A percentile compares a stretch with the other conserved stretches of the same genome.
phyloP scores from a whole-genome alignment of 2,888 invertebrate genomes.

The Aproaerema taeniolella region DNA sequence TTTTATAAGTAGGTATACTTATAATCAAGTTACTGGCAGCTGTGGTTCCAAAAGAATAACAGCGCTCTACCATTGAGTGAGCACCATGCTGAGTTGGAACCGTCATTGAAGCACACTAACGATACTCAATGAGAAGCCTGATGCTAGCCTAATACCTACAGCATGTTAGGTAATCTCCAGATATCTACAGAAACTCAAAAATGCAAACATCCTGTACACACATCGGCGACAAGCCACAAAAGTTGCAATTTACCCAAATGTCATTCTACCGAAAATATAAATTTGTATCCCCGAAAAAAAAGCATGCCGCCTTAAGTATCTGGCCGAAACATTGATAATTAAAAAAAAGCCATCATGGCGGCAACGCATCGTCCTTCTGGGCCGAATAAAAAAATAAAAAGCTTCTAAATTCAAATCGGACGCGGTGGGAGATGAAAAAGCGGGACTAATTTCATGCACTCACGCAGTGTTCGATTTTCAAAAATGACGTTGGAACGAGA shows the following conservation, averaged over 20 bases:
- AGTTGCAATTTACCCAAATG: conserved; percentile 45
- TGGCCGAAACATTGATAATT: conserved; percentile 46
- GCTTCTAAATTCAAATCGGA: conserved; percentile 60
- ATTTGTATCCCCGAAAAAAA: conserved; percentile 27
- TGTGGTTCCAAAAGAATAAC: too few species aligned
- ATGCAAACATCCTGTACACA: conserved; percentile 24
- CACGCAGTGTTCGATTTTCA: conserved; percentile 63
- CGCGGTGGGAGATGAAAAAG: conserved; percentile 69
- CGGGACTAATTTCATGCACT: conserved; percentile 70
- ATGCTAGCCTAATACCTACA: neutral
- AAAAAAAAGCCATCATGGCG: conserved; percentile 64
- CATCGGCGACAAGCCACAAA: conserved; percentile 21
- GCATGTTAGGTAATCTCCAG: neutral
- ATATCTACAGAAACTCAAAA: neutral
- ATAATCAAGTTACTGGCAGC: too few species aligned
- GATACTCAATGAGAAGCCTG: neutral
- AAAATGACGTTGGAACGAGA: conserved; percentile 45
- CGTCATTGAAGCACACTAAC: neutral
- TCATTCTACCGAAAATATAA: conserved; percentile 47
- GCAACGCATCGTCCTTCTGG: conserved; percentile 49
- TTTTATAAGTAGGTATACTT: too few species aligned
- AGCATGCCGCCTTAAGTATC: conserved; percentile 28
- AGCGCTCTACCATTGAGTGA: neutral
- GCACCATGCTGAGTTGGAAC: neutral
- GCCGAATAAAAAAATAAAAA: conserved; percentile 41